phyloP scores from a whole-genome alignment of 2,888 invertebrate species.

The Drosophila ustulata region DNA sequence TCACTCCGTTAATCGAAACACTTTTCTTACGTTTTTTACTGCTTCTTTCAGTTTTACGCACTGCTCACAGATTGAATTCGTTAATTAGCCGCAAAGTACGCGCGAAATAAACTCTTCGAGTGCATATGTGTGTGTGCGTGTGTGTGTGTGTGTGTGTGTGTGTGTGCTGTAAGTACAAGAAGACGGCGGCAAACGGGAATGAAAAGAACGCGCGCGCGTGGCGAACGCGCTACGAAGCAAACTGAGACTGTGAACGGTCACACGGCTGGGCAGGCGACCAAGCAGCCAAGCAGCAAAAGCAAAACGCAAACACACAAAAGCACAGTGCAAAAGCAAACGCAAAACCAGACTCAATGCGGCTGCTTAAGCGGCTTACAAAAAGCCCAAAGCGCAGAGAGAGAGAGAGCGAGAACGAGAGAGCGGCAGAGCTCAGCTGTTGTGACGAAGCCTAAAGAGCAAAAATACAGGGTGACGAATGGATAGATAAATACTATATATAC shows the following conservation, averaged over 20 bases:
- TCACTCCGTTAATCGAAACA: conserved; percentile 3
- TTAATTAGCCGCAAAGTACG: conserved; percentile 59
- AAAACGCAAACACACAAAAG: conserved; percentile 4
- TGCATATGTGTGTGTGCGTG: conserved; percentile 24
- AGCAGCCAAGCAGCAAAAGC: conserved; percentile 37
- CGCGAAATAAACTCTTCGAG: conserved; percentile 29
- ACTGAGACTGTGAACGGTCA: conserved; percentile 59
- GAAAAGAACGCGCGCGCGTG: conserved; percentile 63
- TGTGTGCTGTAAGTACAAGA: conserved; percentile 5
- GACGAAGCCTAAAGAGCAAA: neutral
- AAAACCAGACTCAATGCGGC: conserved; percentile 43
- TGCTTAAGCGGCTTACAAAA: conserved; percentile 58
- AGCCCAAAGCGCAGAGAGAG: conserved; percentile 30
- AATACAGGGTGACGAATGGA: conserved; percentile 27
- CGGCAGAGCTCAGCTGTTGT: conserved; percentile 45
- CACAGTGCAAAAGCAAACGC: conserved; percentile 26
- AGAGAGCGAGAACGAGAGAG: conserved; percentile 10
- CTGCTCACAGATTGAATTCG: conserved; percentile 47
- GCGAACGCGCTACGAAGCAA: conserved; percentile 73
- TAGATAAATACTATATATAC: neutral
- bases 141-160: neutral
- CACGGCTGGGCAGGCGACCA: conserved; percentile 27
- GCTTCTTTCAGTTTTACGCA: conserved; percentile 41
- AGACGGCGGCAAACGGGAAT: conserved; percentile 33
- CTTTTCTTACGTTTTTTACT: conserved; percentile 55